phyloP scores from a whole-genome alignment of 2,888 invertebrate species.

The Macrosoma leucophasiata region DNA sequence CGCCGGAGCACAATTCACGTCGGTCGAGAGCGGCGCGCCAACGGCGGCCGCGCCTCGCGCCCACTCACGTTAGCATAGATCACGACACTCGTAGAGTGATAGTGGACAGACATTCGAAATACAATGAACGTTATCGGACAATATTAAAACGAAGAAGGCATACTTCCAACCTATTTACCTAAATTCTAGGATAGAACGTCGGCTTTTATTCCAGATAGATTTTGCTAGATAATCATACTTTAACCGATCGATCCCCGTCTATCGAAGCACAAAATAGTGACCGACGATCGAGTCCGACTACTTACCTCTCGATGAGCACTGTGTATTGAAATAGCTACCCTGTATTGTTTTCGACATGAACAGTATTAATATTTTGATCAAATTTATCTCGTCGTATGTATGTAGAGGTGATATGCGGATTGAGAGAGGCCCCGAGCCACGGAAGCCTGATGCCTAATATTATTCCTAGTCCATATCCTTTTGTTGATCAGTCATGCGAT shows the following conservation, averaged over 20 bases:
- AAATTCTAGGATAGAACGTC: slow-evolving; percentile 70
- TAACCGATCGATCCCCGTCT: slow-evolving; percentile 61
- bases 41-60: slow-evolving; percentile 31
- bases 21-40: slow-evolving; percentile 11
- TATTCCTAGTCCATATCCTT: slow-evolving; percentile 77
- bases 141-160: slow-evolving; percentile 69
- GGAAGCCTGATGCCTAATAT: slow-evolving; percentile 71
- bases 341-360: slow-evolving; percentile 60
- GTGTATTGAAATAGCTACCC: slow-evolving; percentile 49
- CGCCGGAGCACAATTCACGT: slow-evolving; percentile 56
- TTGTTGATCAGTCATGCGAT: slow-evolving; percentile 76
- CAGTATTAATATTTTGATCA: slow-evolving; percentile 71
- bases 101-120: slow-evolving; percentile 59
- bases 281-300: slow-evolving; percentile 63
- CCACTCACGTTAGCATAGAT: slow-evolving; percentile 61
- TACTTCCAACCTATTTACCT: slow-evolving; percentile 71
- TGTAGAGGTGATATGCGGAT: slow-evolving; percentile 69
- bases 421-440: slow-evolving; percentile 54
- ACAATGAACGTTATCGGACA: slow-evolving; percentile 72
- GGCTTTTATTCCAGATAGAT: slow-evolving; percentile 74
- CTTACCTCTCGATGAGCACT: slow-evolving; percentile 53
- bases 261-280: slow-evolving; percentile 68
- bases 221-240: slow-evolving; percentile 71
- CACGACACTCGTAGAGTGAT: slow-evolving; percentile 72
- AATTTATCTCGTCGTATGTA: slow-evolving; percentile 61